phyloP scores from a whole-genome alignment of 2,113 vertebrate genomes.

The Burhinus oedicnemus region DNA sequence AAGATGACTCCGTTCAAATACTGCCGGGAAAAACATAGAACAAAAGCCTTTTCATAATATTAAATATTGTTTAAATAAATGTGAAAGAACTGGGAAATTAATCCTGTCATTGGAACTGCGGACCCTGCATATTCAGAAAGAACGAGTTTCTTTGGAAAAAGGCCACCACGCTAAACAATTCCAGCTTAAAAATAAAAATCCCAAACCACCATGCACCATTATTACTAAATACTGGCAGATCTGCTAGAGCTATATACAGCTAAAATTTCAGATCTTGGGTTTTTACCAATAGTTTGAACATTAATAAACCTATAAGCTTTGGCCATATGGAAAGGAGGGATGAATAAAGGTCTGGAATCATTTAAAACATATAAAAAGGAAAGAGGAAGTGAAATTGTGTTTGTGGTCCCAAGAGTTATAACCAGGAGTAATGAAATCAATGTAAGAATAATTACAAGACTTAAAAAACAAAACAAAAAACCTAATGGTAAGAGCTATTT shows the following conservation, averaged over 20 bases:
- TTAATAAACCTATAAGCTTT: background rate
- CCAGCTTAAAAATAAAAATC: background rate
- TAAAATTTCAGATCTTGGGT: background rate
- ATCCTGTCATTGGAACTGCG: background rate
- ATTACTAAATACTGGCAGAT: background rate
- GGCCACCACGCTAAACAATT: background rate
- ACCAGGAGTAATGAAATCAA: slow-evolving; percentile 4
- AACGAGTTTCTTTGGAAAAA: background rate
- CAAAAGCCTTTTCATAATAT: background rate
- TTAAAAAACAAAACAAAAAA: background rate
- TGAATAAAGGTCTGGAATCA: background rate
- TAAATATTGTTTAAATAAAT: background rate
- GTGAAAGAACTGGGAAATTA: background rate
- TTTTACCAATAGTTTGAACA: background rate
- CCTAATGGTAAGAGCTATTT: background rate
- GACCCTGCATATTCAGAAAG: background rate
- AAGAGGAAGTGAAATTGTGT: slow-evolving; percentile 23
- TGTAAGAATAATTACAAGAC: background rate
- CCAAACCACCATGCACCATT: background rate
- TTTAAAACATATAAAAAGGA: slow-evolving; percentile 2
- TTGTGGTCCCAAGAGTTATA: background rate
- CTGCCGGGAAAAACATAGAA: background rate
- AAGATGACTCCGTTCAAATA: background rate
- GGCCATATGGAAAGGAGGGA: background rate
- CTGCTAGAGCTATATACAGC: background rate